These are phyloP conservation scores for Clitarchus hookeri DNA, from an alignment of 2,888 invertebrate species.

Conservation along the genomic window DNA sequence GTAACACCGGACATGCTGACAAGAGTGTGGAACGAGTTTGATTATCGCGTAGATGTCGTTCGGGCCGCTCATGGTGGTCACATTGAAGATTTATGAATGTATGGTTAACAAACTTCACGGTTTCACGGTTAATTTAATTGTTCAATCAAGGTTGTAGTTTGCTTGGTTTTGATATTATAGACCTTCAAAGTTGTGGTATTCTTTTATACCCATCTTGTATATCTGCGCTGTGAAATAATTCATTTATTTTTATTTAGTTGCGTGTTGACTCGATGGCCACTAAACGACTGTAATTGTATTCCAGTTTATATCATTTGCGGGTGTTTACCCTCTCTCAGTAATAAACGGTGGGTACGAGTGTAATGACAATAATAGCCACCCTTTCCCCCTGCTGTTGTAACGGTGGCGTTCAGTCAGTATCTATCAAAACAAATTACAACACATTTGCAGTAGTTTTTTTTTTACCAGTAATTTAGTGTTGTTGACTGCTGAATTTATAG, in stretches of 20 bases:
- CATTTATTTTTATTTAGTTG: background rate
- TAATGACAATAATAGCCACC: background rate
- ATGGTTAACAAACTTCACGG: too few species aligned
- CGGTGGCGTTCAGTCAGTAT: background rate
- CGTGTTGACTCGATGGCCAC: background rate
- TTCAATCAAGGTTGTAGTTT: too few species aligned
- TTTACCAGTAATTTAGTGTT: background rate
- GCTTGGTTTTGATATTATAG: too few species aligned
- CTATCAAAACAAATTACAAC: background rate
- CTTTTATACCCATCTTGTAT: too few species aligned
- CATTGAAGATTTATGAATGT: too few species aligned
- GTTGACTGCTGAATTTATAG: background rate
- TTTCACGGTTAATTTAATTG: too few species aligned
- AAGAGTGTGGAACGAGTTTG: too few species aligned
- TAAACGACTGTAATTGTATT: constrained; percentile 2
- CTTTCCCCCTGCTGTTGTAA: background rate
- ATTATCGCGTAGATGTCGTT: too few species aligned
- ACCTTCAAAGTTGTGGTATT: too few species aligned
- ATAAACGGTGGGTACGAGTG: background rate
- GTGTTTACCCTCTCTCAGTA: background rate
- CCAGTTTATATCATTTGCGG: background rate
- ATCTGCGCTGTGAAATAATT: background rate
- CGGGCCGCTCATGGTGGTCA: too few species aligned
- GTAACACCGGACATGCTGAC: too few species aligned
- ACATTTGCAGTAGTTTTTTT: background rate